These are phyloP conservation scores for Orthonyx spaldingii DNA, from an alignment of 2,113 vertebrate genomes.

Conservation along the genomic window DNA sequence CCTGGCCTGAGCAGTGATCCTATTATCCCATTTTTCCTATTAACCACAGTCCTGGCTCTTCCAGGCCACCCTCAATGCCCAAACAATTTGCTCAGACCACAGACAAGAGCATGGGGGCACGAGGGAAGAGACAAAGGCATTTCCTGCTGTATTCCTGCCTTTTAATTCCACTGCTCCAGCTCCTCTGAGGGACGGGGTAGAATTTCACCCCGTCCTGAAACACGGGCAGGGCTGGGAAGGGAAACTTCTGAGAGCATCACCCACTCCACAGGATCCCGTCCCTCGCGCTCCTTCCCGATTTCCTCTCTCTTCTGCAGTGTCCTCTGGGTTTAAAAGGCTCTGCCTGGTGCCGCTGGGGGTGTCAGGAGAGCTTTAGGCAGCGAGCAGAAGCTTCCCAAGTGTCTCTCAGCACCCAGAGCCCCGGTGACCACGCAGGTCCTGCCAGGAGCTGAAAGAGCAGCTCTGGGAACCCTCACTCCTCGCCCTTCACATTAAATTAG, in stretches of 20 bases:
- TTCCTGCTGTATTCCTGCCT: neutral
- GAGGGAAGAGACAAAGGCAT: neutral
- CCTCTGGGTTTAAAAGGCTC: neutral
- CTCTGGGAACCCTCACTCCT: slow-evolving; percentile 15
- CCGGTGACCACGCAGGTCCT: neutral
- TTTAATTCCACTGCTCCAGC: neutral
- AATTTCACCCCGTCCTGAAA: neutral
- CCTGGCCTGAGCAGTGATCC: neutral
- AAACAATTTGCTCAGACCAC: fast-evolving
- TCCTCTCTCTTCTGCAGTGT: neutral
- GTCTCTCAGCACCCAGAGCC: neutral
- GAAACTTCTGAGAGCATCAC: neutral
- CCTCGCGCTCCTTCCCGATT: neutral
- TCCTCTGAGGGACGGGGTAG: neutral
- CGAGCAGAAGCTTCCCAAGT: neutral
- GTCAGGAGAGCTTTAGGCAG: neutral
- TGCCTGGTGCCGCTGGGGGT: neutral
- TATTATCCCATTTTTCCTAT: neutral
- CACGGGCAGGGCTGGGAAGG: neutral
- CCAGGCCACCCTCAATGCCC: neutral
- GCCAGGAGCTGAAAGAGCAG: slow-evolving; percentile 8
- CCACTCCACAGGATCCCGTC: too few relatives aligned
- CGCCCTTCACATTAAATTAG: slow-evolving; percentile 11
- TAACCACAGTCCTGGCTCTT: neutral
- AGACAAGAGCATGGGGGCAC: fast-evolving